Evolutionary conservation across 2,113 vertebrate genomes (phyloP), one percentile per base, ranked within the genome.

Genomic region (Brachionichthys hirsutus): DNA sequence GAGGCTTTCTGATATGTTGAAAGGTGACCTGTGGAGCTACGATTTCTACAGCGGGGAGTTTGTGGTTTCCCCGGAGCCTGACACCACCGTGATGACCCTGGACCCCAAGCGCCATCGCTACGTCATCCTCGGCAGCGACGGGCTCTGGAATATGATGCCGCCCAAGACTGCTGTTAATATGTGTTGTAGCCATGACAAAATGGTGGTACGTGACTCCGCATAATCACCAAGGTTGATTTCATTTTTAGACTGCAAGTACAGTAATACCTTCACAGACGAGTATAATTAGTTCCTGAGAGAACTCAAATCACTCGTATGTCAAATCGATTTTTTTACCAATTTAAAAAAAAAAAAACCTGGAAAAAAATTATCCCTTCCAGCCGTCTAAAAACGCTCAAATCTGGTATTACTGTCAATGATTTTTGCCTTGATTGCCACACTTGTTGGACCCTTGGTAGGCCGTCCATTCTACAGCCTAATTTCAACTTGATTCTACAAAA

Each of bases 81-180:
- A 99, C 66, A 98, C 95, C 16, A 95, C 94, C 0, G 94, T 98
- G 51, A 94, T 98, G 79, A 96, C 93, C 7, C 91, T 99, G 0
- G 95, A 98, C 63, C 94, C 95, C 22, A 94, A 91, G 74, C 92
- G 91, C 42, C 96, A 98, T 87, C 95, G 91, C 58, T 98, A 96
- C 64, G 93, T 99, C 70, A 96, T 99, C 75, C 90, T 99, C n/a
- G 97, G 95, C 62, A 98, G 95, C 0, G 97, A 99, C 4, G 97
- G 97, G 0, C 90, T 99, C 22, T 99, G 97, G 97, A 99, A 99
- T 80, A 98, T 98, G 96, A 95, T 98, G 86, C 94, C 97, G 0
- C 93, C 97, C 8, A 96, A 96, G 42, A 95, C 98, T 38, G 96
- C 97, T 4, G 93, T 99, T 50, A 94, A 94, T 44, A 94, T 98